Conservation (phyloP, 2,797 vertebrate species). For the Remorina albescens region DNA sequence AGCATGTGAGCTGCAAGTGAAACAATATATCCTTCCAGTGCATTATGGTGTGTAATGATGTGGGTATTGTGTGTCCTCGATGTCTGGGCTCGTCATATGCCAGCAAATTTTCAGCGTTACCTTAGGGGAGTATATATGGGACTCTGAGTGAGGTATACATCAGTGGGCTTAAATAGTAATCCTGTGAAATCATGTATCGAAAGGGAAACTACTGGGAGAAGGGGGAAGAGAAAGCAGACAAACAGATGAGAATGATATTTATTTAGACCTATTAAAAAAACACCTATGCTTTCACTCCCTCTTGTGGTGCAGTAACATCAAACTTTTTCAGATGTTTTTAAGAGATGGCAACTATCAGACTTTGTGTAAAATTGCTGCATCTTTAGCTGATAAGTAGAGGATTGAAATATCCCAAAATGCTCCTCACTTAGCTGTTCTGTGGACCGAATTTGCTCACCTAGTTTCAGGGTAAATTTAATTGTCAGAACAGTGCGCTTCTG, state of each 20-base stretch:
- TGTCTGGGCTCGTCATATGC: not conserved
- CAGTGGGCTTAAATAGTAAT: not conserved
- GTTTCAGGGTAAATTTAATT: conserved; percentile 2
- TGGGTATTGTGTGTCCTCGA: not conserved
- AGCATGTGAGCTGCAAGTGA: conserved; percentile 32
- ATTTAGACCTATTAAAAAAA: too few species aligned
- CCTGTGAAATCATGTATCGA: not conserved
- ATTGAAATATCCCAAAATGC: not conserved
- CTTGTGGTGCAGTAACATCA: not conserved
- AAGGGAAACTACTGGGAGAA: not conserved
- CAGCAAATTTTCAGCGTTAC: not conserved
- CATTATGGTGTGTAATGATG: not conserved
- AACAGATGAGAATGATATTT: not conserved
- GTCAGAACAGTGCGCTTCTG: not conserved
- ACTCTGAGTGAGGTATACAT: not conserved
- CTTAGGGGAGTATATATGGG: not conserved
- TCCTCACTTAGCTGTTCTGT: not conserved
- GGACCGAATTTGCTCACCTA: not conserved
- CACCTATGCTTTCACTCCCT: not conserved
- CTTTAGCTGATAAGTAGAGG: not conserved
- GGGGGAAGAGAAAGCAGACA: not conserved
- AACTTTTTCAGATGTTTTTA: not conserved
- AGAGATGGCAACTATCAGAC: not conserved
- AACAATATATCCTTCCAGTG: not conserved
- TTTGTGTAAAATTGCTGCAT: not conserved